Percentiles rank a stretch among this genome's conserved stretches.
Conservation (phyloP, 2,797 vertebrate species). For the Zalophus californianus region DNA sequence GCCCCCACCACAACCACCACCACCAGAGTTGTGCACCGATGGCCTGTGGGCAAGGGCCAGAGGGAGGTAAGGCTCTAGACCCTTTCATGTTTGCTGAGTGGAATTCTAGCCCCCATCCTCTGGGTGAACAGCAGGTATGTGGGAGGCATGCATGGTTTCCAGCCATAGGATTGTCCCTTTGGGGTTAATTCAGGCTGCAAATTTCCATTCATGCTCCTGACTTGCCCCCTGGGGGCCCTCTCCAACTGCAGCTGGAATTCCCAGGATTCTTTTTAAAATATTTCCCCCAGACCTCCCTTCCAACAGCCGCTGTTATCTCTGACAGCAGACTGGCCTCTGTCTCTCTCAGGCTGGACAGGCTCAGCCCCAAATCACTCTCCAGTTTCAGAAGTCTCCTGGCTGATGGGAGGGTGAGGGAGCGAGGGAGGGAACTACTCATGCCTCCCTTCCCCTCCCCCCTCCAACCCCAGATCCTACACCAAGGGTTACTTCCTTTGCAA, state of each 20-base stretch:
- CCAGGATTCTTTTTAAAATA: conserved; percentile 64
- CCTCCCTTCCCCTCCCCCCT: background rate
- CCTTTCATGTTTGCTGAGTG: background rate
- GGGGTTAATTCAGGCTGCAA: background rate
- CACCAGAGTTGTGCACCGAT: no score
- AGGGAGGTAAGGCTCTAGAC: background rate
- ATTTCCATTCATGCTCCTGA: background rate
- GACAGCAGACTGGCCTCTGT: conserved; percentile 62
- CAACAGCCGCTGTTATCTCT: conserved; percentile 45
- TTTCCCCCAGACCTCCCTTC: conserved; percentile 51
- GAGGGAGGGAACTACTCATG: accelerated
- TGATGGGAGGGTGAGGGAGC: background rate
- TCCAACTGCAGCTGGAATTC: conserved; percentile 42
- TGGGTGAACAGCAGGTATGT: background rate
- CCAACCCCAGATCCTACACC: background rate
- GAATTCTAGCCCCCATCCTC: accelerated
- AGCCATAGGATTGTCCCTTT: background rate
- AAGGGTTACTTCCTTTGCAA: background rate
- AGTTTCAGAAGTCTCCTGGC: background rate
- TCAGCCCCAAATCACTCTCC: background rate
- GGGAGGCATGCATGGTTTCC: background rate
- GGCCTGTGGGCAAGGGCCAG: accelerated
- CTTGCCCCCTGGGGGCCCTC: background rate
- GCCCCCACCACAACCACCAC: accelerated
- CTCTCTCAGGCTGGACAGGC: conserved; percentile 40